Percentiles rank a stretch among this genome's conserved stretches.
phyloP scores from a whole-genome alignment of 2,888 invertebrate genomes.

The Epinotia nisella region DNA sequence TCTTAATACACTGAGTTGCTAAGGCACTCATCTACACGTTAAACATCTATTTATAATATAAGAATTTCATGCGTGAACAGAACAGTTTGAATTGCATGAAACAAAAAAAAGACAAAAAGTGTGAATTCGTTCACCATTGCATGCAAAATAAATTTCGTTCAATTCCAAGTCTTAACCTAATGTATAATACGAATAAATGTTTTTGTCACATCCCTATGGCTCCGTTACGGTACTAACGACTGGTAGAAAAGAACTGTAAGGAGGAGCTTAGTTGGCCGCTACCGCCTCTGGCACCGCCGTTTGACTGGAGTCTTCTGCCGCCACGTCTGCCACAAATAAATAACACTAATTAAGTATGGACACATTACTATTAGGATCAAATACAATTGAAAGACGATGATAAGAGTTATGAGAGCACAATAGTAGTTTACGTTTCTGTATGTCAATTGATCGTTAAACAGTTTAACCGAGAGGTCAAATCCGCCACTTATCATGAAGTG shows the following conservation, averaged over 20 bases:
- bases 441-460: too few species aligned
- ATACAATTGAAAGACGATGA: too few species aligned
- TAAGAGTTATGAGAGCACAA: too few species aligned
- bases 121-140: conserved; percentile 75
- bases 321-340: conserved; percentile 56
- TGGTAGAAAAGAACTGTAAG: conserved; percentile 69
- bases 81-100: conserved; percentile 55
- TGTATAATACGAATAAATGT: conserved; percentile 81
- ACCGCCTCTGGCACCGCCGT: conserved; percentile 59
- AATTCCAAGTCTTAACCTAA: conserved; percentile 80
- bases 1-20: conserved; percentile 81
- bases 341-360: not conserved
- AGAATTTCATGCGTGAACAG: conserved; percentile 67
- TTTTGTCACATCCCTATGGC: conserved; percentile 77
- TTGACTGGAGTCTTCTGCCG: conserved; percentile 68
- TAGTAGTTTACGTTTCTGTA: too few species aligned
- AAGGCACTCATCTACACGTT: conserved; percentile 81
- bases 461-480: too few species aligned
- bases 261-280: conserved; percentile 67
- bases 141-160: conserved; percentile 75
- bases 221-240: conserved; percentile 66
- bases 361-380: too few species aligned
- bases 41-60: conserved; percentile 68
- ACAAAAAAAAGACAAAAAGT: conserved; percentile 56
- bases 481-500: too few species aligned